phyloP scores from a whole-genome alignment of 1,140 invertebrate species.

The Pristionchus pacificus region DNA sequence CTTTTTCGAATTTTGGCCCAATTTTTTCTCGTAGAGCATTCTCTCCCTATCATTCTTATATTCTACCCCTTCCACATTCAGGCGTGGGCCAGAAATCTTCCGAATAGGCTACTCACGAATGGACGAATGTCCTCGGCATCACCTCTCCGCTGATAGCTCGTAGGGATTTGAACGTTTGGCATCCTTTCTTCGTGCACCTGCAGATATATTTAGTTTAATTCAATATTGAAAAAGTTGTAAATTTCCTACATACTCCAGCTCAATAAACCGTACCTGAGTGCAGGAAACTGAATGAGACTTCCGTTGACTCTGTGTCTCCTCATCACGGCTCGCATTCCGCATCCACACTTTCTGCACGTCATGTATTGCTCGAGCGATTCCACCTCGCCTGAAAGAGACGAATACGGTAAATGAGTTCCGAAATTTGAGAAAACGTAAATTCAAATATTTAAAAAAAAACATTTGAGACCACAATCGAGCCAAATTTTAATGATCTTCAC shows the following conservation, averaged over 20 bases:
- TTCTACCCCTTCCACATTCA: no score
- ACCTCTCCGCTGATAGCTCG: neutral
- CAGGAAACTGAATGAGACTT: neutral
- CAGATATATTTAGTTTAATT: neutral
- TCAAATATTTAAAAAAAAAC: no score
- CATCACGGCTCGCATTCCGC: neutral
- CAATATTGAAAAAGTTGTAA: neutral
- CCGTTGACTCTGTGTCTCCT: neutral
- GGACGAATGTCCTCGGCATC: neutral
- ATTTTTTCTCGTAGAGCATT: no score
- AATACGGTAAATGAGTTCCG: no score
- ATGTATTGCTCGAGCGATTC: neutral
- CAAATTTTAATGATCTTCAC: no score
- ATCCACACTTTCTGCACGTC: neutral
- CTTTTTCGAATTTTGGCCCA: no score
- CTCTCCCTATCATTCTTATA: no score
- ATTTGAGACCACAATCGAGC: no score
- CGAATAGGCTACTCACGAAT: neutral
- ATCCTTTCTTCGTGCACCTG: neutral
- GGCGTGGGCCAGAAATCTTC: no score
- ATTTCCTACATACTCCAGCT: no score
- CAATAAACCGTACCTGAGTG: neutral
- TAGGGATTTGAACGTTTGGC: neutral
- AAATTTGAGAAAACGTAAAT: no score
- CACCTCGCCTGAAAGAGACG: neutral